These are phyloP conservation scores for Dicerorhinus sumatrensis DNA, from an alignment of 2,113 vertebrate species.

Conservation along the genomic window DNA sequence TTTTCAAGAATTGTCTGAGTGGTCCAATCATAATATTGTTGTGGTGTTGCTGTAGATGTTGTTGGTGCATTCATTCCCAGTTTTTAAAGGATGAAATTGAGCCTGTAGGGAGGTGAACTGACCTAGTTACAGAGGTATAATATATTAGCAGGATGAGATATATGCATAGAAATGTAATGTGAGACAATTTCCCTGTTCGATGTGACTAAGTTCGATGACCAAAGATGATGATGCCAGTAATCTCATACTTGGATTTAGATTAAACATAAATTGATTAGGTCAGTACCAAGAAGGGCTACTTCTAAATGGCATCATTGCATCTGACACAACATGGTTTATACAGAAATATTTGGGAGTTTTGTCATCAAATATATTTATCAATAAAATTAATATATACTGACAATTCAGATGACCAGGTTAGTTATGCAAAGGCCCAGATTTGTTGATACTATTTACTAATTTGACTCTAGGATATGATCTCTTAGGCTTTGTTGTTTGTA, in stretches of 20 bases:
- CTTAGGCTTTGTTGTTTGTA: background rate
- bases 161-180: background rate
- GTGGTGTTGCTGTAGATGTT: background rate
- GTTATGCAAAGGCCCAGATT: background rate
- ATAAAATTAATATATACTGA: background rate
- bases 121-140: background rate
- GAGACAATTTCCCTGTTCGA: background rate
- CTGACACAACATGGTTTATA: background rate
- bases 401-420: background rate
- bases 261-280: background rate
- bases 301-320: background rate
- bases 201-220: background rate
- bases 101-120: background rate
- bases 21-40: background rate
- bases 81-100: background rate
- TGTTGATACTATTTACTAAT: background rate
- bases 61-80: background rate
- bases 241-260: background rate
- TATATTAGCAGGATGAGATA: background rate
- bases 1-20: background rate
- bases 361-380: background rate
- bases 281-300: background rate
- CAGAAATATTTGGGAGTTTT: background rate
- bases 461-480: background rate
- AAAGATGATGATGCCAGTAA: background rate